These are phyloP conservation scores for Stenotaenia linearis DNA, from an alignment of 2,888 invertebrate genomes.

Conservation along the genomic window DNA sequence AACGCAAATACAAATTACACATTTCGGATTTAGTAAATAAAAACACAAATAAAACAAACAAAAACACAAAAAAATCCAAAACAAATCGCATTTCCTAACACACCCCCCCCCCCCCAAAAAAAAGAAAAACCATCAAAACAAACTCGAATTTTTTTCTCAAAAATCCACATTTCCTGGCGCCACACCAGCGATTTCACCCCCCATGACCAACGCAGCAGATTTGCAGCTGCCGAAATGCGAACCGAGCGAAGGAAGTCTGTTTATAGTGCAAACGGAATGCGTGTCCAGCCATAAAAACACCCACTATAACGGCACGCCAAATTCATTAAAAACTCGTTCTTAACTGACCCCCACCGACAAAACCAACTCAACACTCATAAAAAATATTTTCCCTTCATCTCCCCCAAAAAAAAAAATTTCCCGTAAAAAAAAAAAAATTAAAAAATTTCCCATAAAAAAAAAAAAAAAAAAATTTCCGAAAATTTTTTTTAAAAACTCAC, in stretches of 20 bases:
- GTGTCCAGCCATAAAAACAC: slow-evolving; percentile 13
- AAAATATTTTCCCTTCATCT: not conserved
- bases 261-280: slow-evolving; percentile 15
- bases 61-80: not conserved
- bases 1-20: not conserved
- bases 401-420: not conserved
- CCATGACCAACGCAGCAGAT: not conserved
- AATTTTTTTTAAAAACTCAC: too few relatives aligned
- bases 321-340: slow-evolving; percentile 19
- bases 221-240: slow-evolving; percentile 1
- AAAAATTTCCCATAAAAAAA: not conserved
- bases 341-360: not conserved
- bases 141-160: too few relatives aligned
- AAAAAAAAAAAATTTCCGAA: not conserved
- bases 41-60: too few relatives aligned
- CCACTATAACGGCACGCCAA: not conserved
- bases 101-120: too few relatives aligned
- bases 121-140: too few relatives aligned
- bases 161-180: not conserved
- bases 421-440: not conserved
- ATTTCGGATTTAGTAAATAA: not conserved
- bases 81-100: not conserved
- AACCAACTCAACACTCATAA: not conserved
- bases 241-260: not conserved
- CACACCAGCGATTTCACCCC: not conserved